Percentiles rank a stretch among this genome's conserved stretches.
These are phyloP conservation scores for Saimiri boliviensis DNA, from an alignment of 2,113 vertebrate species.

Conservation along the genomic window DNA sequence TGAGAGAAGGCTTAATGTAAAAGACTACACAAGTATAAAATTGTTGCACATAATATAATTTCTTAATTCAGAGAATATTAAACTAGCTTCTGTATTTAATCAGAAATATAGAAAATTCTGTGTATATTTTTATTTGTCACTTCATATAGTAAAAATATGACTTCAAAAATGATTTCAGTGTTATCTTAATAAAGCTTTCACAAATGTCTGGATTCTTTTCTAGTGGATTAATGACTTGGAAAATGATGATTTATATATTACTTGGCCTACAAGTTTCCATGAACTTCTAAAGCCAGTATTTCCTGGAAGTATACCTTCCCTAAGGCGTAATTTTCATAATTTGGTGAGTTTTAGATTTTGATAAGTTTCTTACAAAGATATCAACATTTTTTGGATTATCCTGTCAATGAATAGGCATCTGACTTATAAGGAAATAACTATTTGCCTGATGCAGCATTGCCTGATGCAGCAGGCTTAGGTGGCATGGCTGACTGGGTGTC, in stretches of 20 bases:
- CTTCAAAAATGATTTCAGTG: background rate
- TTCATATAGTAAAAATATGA: background rate
- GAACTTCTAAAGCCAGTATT: constrained; percentile 92
- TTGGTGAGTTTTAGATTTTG: constrained; percentile 87
- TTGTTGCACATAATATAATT: background rate
- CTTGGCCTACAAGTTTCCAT: constrained; percentile 91
- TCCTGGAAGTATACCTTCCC: constrained; percentile 91
- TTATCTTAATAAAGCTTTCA: background rate
- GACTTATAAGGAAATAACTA: background rate
- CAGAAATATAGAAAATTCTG: background rate
- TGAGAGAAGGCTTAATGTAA: background rate
- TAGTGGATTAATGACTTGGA: constrained; percentile 98
- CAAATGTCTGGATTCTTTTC: constrained; percentile 63
- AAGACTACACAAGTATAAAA: background rate
- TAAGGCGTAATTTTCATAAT: constrained; percentile 95
- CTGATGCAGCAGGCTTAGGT: background rate
- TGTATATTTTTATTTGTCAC: background rate
- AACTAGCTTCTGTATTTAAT: background rate
- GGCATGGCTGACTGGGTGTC: background rate
- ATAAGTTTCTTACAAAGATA: background rate
- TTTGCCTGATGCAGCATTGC: background rate
- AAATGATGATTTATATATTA: constrained; percentile 89
- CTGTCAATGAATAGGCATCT: background rate
- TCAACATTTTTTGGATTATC: background rate
- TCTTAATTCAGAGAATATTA: background rate